phyloP scores from a whole-genome alignment of 2,113 vertebrate genomes.

The Calonectris borealis region DNA sequence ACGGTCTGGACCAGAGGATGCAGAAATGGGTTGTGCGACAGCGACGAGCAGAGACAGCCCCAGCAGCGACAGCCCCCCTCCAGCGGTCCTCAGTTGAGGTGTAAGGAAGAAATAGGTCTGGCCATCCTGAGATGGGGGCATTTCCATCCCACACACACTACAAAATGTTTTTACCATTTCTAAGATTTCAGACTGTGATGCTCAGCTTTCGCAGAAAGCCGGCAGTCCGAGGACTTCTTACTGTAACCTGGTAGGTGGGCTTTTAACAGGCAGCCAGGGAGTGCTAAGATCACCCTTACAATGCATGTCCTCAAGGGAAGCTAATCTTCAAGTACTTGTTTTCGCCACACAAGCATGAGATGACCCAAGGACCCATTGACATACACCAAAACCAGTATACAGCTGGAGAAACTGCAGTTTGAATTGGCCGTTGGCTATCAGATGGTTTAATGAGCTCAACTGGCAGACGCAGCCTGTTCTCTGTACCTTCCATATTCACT shows the following conservation, averaged over 20 bases:
- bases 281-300: background rate
- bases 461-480: background rate
- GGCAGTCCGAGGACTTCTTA: accelerated
- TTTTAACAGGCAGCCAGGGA: background rate
- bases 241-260: background rate
- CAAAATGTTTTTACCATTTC: background rate
- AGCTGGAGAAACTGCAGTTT: background rate
- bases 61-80: background rate
- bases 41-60: background rate
- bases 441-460: background rate
- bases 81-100: background rate
- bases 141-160: background rate
- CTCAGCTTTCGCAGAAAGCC: background rate
- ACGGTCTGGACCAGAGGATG: background rate
- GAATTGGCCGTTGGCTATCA: background rate
- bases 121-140: background rate
- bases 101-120: background rate
- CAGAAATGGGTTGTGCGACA: background rate
- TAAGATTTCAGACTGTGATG: background rate
- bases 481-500: background rate
- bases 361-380: background rate
- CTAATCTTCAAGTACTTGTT: background rate
- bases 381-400: background rate
- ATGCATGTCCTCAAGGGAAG: background rate
- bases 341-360: accelerated